Evolutionary conservation across 23 tunicate genomes (phyloP), one percentile per base, ranked within the genome.

Genomic region (Halocynthia aurantium): DNA sequence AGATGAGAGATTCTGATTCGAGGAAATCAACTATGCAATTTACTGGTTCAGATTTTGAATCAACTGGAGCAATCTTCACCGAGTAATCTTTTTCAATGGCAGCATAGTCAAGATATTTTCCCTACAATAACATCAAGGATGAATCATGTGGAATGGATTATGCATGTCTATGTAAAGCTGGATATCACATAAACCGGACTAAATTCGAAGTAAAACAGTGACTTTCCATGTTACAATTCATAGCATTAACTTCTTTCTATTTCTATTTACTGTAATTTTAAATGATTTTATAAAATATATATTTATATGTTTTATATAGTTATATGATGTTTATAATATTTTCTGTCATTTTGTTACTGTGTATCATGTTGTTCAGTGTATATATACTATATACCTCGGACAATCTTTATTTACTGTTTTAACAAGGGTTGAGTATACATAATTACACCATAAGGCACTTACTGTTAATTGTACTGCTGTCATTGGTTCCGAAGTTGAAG

Each of bases 11-110:
- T 54, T 74, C 78, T 8, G 63, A 17, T 20, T 53, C 56, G 67
- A 74, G 63, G 21, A 54, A 74, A 74, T 49, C 56, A 17, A 50
- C 64, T 19, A 13, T 9, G 6, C 78, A 74, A 11, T 74, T 54
- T 0, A 56, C 64, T 0, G 64, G 56, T 8, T 5, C 6, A 2
- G 62, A 13, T 19, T 54, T 64, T 0, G 21, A 53, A 21, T 74
- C 78, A 22, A 19, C 60, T 19, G 5, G 21, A 67, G 22, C 22
- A 19, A 74, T 74, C 5, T 22, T 5, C 10, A 74, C 31, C 5
- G 78, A 50, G 63, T 8, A 74, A 49, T 74, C 78, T 74, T 74
- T 53, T 54, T 53, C 57, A 50, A 74, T 6, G 6, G 78, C 78
- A 51, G 64, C 78, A 13, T 52, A 53, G 63, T 53, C 63, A 19